Evolutionary conservation across 2,888 invertebrate genomes (phyloP), one percentile per base, ranked within the genome.

Genomic region (Caenorhabditis uteleia): DNA sequence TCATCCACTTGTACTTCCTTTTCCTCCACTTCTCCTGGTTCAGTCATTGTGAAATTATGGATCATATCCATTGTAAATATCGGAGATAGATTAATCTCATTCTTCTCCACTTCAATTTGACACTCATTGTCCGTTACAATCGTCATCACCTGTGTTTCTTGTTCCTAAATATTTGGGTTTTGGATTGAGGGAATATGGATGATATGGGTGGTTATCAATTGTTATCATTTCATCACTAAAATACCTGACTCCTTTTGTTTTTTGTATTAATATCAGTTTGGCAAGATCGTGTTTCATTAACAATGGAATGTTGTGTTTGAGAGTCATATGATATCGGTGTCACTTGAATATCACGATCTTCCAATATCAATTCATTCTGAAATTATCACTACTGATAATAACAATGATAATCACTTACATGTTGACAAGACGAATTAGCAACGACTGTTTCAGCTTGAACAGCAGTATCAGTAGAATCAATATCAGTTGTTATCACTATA

Each of bases 211-310:
- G 12, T 29, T 29, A 8, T 29, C 29, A 29, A 29, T 29, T 29
- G 29, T 6, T 8, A 29, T 29, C 16, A n/a, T 34, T 34, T 34
- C 4, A n/a, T n/a, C n/a, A n/a, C n/a, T 16, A 6, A 20, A 42
- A 39, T 57, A 70, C 70, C 70, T 70, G 70, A 58, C 60, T 60
- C 46, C 57, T 49, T 48, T 60, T 67, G 21, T 65, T 70, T 47
- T 64, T 70, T 38, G 33, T 64, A n/a, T 33, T 40, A 16, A 61
- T 23, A 26, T 70, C 68, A 18, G 70, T 64, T 58, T 70, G 70
- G 45, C 56, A 62, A 53, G 46, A 56, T 51, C 57, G 51, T 38
- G 55, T 54, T 31, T 66, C 66, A 43, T 48, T 51, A 33, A 50
- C 51, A 48, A 58, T 61, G 42, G 56, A 49, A 55, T 50, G 51